Conservation (phyloP, 2,113 vertebrate genomes). For the Theropithecus gelada region DNA sequence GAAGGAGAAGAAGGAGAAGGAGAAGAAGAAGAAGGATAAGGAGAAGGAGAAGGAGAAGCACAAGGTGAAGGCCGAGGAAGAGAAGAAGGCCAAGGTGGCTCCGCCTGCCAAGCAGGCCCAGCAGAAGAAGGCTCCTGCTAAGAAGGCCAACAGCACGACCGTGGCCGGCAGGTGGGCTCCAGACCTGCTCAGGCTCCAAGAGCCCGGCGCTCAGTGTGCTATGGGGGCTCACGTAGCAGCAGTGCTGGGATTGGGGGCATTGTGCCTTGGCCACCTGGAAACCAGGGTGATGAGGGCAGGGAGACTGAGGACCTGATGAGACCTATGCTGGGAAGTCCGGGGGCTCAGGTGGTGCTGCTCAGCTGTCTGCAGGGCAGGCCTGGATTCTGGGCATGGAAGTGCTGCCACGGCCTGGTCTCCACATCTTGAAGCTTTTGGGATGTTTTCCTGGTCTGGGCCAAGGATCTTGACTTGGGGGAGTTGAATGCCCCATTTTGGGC, state of each 20-base stretch:
- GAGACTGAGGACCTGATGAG: accelerated
- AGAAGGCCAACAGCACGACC: slow-evolving; percentile 93
- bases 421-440: accelerated
- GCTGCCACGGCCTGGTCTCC: accelerated
- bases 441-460: not conserved
- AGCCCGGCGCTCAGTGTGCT: accelerated
- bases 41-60: slow-evolving; percentile 89
- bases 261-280: accelerated
- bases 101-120: slow-evolving; percentile 89
- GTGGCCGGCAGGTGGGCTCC: slow-evolving; percentile 81
- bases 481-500: accelerated
- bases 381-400: accelerated
- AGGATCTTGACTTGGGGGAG: not conserved
- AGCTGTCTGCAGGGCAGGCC: not conserved
- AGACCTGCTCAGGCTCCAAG: accelerated
- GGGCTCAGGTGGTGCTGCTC: accelerated
- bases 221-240: accelerated
- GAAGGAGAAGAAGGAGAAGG: slow-evolving; percentile 94
- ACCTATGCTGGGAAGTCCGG: accelerated
- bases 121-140: slow-evolving; percentile 92
- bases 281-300: not conserved
- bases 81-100: slow-evolving; percentile 90
- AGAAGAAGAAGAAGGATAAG: slow-evolving; percentile 88
- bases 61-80: slow-evolving; percentile 89
- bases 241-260: not conserved